Percentiles rank a stretch among this genome's conserved stretches.
These are phyloP conservation scores for Varanus salvator DNA, from an alignment of 2,113 vertebrate species.

Conservation along the genomic window DNA sequence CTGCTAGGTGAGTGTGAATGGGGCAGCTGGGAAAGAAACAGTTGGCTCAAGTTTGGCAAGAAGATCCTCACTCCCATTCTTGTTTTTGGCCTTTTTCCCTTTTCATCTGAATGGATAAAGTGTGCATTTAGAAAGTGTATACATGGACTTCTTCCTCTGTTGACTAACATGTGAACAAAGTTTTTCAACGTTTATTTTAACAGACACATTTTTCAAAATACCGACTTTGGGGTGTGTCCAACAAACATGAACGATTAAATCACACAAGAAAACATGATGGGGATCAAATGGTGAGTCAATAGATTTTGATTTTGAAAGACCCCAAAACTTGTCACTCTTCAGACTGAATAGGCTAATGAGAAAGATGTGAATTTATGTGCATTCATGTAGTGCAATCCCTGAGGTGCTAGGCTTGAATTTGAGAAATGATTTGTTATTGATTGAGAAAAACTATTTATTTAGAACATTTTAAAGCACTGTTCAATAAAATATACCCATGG, in stretches of 20 bases:
- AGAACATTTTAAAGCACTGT: neutral
- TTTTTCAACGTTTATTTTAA: no score
- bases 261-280: neutral
- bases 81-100: no score
- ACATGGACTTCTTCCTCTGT: no score
- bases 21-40: no score
- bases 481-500: neutral
- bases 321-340: neutral
- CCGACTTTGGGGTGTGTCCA: neutral
- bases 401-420: neutral
- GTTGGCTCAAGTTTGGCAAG: no score
- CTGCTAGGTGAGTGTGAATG: neutral
- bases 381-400: neutral
- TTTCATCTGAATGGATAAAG: no score
- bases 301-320: neutral
- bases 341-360: neutral
- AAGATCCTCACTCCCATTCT: no score
- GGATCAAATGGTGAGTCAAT: neutral
- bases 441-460: neutral
- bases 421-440: neutral
- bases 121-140: no score
- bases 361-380: neutral
- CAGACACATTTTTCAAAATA: no score
- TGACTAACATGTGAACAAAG: no score
- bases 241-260: neutral